These are phyloP conservation scores for Apodemia zela DNA, from an alignment of 2,888 invertebrate genomes.

Conservation along the genomic window DNA sequence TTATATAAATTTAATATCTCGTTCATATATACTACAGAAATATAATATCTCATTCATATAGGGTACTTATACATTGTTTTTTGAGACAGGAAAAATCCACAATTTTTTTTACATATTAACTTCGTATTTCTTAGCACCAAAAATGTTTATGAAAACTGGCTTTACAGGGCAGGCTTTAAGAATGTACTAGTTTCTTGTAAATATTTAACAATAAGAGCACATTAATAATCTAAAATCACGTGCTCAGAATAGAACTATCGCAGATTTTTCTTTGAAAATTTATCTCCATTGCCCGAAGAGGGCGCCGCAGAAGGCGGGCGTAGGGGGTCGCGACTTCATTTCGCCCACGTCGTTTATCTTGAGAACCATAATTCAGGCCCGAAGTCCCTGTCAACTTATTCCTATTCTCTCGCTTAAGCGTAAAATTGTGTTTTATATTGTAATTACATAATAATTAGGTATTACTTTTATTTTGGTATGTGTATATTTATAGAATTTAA, in stretches of 20 bases:
- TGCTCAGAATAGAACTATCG: conserved; percentile 69
- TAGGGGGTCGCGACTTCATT: conserved; percentile 83
- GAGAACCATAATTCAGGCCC: conserved; percentile 83
- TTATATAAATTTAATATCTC: too few species aligned
- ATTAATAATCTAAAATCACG: conserved; percentile 78
- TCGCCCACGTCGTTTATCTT: conserved; percentile 87
- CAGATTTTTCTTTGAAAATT: conserved; percentile 78
- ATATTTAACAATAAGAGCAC: background rate
- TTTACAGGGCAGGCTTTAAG: too few species aligned
- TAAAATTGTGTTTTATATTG: conserved; percentile 72
- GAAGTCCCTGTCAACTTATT: conserved; percentile 81
- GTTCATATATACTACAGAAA: too few species aligned
- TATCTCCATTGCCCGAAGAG: conserved; percentile 66
- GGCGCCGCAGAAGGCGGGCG: conserved; percentile 46
- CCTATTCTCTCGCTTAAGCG: conserved; percentile 79
- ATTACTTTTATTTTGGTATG: background rate
- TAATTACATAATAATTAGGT: conserved; percentile 26
- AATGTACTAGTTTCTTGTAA: background rate
- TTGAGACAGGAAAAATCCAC: too few species aligned
- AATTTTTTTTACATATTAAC: too few species aligned
- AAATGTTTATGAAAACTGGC: too few species aligned
- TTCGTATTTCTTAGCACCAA: too few species aligned
- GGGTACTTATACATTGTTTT: too few species aligned
- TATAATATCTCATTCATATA: too few species aligned
- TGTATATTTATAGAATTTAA: too few species aligned